Conservation (phyloP, 2,113 vertebrate species). For the Callocephalon fimbriatum region DNA sequence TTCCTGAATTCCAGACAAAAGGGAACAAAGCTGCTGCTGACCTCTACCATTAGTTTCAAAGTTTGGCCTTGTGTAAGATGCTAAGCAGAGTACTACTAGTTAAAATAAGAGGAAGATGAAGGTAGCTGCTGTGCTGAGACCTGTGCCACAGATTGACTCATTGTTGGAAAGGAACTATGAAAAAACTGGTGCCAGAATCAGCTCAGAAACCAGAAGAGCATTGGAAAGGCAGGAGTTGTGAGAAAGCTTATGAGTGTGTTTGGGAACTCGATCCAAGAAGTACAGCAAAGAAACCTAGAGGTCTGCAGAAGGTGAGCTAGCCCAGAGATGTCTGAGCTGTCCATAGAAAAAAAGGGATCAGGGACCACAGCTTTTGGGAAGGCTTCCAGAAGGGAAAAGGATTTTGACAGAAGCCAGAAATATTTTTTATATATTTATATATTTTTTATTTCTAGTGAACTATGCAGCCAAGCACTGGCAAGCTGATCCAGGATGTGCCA, state of each 20-base stretch:
- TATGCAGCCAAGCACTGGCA: background rate
- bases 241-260: background rate
- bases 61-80: background rate
- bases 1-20: background rate
- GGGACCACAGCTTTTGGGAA: background rate
- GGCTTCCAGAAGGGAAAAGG: background rate
- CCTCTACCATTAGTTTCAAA: background rate
- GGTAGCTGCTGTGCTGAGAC: slow-evolving; percentile 47
- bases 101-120: background rate
- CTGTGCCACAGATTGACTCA: slow-evolving; percentile 42
- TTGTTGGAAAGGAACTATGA: slow-evolving; percentile 46
- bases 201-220: slow-evolving; percentile 5
- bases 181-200: slow-evolving; percentile 20
- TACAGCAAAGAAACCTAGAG: background rate
- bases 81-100: background rate
- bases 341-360: background rate
- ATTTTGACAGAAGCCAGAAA: background rate
- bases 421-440: rapidly evolving
- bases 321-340: background rate
- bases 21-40: background rate
- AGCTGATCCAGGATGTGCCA: background rate
- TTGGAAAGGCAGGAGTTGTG: background rate
- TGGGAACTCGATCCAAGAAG: slow-evolving; percentile 18
- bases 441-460: background rate
- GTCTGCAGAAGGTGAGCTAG: background rate